Conservation (phyloP, 2,888 invertebrate species). For the Acanthosepion pharaonis region DNA sequence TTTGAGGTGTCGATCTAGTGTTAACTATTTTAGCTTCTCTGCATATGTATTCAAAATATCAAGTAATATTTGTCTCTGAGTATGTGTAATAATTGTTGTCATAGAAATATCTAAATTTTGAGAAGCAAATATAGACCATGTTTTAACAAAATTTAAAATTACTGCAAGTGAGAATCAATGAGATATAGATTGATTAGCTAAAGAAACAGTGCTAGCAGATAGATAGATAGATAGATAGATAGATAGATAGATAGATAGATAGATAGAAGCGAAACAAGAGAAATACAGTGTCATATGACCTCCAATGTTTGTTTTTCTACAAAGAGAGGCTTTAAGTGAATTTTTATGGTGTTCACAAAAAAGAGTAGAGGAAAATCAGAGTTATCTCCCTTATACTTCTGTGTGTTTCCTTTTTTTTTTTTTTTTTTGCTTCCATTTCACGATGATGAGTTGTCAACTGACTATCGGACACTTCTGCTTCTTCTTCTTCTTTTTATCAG, state of each 20-base stretch:
- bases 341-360: not conserved
- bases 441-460: not conserved
- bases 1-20: not conserved
- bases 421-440: not conserved
- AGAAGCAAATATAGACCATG: not conserved
- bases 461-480: not conserved
- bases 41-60: not conserved
- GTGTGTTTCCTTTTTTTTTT: not conserved
- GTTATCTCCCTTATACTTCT: not conserved
- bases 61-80: not conserved
- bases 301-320: not conserved
- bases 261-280: not conserved
- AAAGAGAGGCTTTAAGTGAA: not conserved
- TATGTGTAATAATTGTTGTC: not conserved
- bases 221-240: not conserved
- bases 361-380: not conserved
- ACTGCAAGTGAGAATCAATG: not conserved
- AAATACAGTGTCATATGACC: not conserved
- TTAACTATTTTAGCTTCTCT: not conserved
- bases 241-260: constrained; percentile 4
- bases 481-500: not conserved
- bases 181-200: not conserved
- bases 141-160: not conserved
- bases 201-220: not conserved
- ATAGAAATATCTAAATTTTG: not conserved